Percentiles rank a stretch among this genome's conserved stretches.
phyloP scores from a whole-genome alignment of 2,888 invertebrate species.

The Campoplex capitator region DNA sequence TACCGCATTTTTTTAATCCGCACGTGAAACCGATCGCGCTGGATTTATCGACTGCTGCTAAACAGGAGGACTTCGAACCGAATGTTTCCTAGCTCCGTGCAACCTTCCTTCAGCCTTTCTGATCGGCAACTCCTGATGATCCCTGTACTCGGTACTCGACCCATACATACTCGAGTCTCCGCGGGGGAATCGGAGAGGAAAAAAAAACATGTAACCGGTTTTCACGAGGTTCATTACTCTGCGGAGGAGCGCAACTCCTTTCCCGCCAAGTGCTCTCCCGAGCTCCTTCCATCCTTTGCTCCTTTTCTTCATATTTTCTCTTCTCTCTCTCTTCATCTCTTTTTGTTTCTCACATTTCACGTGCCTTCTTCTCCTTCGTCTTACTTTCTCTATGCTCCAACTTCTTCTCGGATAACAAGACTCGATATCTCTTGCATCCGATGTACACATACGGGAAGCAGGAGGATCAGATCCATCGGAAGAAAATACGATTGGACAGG shows the following conservation, averaged over 20 bases:
- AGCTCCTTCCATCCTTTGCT: constrained; percentile 56
- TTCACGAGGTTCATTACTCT: constrained; percentile 84
- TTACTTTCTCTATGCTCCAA: constrained; percentile 6
- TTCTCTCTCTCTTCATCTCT: neutral
- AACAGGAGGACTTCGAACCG: neutral
- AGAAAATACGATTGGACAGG: neutral
- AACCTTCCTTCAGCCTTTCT: neutral
- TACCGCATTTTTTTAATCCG: constrained; percentile 7
- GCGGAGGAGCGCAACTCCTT: constrained; percentile 82
- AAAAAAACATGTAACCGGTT: constrained; percentile 82
- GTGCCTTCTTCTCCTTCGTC: constrained; percentile 19
- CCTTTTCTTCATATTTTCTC: constrained; percentile 31
- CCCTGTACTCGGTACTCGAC: constrained; percentile 52
- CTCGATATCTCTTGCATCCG: constrained; percentile 34
- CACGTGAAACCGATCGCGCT: constrained; percentile 41
- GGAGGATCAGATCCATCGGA: neutral
- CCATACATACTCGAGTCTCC: constrained; percentile 19
- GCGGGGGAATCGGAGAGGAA: constrained; percentile 64
- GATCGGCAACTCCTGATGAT: constrained; percentile 50
- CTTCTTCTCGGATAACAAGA: constrained; percentile 33
- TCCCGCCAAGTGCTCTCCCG: constrained; percentile 79
- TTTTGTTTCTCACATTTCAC: too few relatives aligned
- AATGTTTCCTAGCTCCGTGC: neutral
- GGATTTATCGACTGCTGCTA: constrained; percentile 62
- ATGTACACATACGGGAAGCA: neutral